Conservation (phyloP, 1,140 invertebrate species). For the Anagrus nilaparvatae region DNA sequence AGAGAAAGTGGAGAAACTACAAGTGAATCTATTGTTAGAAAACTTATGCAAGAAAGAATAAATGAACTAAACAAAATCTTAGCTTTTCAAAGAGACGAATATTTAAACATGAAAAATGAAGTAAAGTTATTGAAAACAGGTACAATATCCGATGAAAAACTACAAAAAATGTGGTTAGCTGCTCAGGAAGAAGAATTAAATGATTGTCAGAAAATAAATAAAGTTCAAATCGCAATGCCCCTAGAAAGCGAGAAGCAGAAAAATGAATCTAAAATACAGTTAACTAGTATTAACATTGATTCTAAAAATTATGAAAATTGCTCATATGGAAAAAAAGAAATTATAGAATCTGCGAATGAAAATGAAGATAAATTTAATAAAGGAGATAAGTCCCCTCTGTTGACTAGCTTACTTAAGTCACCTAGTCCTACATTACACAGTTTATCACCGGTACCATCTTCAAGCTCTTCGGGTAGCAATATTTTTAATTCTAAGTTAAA, state of each 20-base stretch:
- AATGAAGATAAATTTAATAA: constrained; percentile 32
- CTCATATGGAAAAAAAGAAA: constrained; percentile 23
- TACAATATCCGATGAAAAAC: constrained; percentile 51
- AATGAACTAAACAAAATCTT: constrained; percentile 64
- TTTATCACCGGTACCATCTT: constrained; percentile 35
- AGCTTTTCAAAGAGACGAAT: constrained; percentile 57
- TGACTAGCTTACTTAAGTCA: constrained; percentile 74
- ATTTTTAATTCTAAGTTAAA: constrained; percentile 36
- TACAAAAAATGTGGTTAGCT: constrained; percentile 60
- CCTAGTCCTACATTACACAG: constrained; percentile 41
- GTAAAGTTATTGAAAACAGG: constrained; percentile 46
- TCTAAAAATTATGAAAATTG: constrained; percentile 19
- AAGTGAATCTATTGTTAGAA: constrained; percentile 67
- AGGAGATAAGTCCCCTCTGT: constrained; percentile 53
- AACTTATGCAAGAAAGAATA: constrained; percentile 67
- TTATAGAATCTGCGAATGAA: constrained; percentile 14
- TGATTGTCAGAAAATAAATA: constrained; percentile 54
- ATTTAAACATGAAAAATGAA: constrained; percentile 58
- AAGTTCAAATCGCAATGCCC: constrained; percentile 52
- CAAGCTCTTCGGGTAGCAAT: constrained; percentile 36
- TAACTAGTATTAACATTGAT: constrained; percentile 17
- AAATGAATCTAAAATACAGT: constrained; percentile 23
- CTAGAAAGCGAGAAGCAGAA: constrained; percentile 57
- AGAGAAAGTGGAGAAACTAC: constrained; percentile 65
- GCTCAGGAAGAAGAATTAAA: constrained; percentile 65